Evolutionary conservation across 2,113 vertebrate species (phyloP), one percentile per base, ranked within the genome.

Genomic region (Leucoraja erinaceus): DNA sequence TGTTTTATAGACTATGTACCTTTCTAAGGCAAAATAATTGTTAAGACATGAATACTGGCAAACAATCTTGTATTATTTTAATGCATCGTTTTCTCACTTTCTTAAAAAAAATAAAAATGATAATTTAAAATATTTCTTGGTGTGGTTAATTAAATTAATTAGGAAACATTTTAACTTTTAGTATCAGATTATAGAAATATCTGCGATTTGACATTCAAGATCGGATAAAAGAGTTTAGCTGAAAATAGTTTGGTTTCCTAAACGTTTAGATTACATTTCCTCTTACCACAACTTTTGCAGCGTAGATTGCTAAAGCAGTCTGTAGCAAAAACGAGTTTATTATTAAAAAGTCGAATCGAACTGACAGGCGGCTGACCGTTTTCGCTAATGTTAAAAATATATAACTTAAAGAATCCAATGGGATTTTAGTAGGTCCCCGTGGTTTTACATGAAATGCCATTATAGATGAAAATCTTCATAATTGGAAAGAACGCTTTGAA

Each of bases 41-140:
- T 98, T 88, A 63, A 86, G 96, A 98, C 96, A 97, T 95, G 22
- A 68, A 72, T 96, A 97, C 96, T 96, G 97, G 95, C 96, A 96
- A 98, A 94, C 97, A 96, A 96, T 96, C 96, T 97, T 98, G 97
- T 99, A 97, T 97, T 97, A 95, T 97, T 97, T 96, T 97, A 97
- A 97, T 98, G 98, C 98, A 97, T 97, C 97, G 96, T 97, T 98
- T 98, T 99, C 98, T 98, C 97, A 98, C 96, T 81, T 95, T 91
- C 90, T 97, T 96, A 94, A 94, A 95, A 47, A 47, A 97, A 97
- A 96, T 96, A 97, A 97, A 97, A 95, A 93, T 86, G 95, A 95
- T 95, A 96, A 97, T 97, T 98, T 97, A 91, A 91, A 91, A 74
- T 72, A 72, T 74, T 91, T 91, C 90, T 91, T 54, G 90, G 90